Base-by-base conservation (phyloP, 2,113 vertebrate species). In the Chlorodrepanis virens region DNA sequence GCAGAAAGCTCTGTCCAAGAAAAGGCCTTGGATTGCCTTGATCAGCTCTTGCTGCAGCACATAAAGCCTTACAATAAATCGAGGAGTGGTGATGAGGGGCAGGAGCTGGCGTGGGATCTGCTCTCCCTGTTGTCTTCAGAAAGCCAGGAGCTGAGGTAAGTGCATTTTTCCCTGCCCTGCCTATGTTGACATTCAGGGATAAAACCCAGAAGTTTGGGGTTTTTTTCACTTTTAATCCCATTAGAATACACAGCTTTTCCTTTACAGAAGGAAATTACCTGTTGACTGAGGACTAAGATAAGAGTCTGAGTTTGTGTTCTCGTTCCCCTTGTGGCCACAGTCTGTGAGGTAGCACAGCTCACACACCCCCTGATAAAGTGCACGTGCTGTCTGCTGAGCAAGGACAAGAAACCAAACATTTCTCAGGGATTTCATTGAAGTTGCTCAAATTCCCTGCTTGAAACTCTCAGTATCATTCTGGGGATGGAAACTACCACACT, bases 11-110 rank as follows among this genome's bases (percentile, higher is more conserved):
- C 99, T 0, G 98, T 99, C 49, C 99, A 99, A 56, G 99, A 99
- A 80, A 99, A 98, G 93, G 99, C 99, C 35, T 86, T 99, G 94
- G 99, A 99, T 28, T 98, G 97, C 93, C 97, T 99, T 9, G 98
- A 99, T 28, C 97, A 98, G 91, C 84, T 99, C 33, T 61, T 99
- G 88, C 79, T 99, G 64, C 97, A 98, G n/a, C 97, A 97, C 28
- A 97, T 99, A 59, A 99, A 97, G 69, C 87, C 45, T 11, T 97
- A 98, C 22, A 81, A 40, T 27, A 84, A 95, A n/a, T 97, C 88
- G 61, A 68, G 65, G 5, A 45, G 61, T 5, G 65, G 76, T 9
- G 98, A 99, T 11, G 33, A 14, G 33, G 54, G 74, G 52, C 98
- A 99, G 96, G 97, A 75, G 52, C 98, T 99, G 21, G 97, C 98